Percentiles rank a stretch among this genome's conserved stretches.
These are phyloP conservation scores for Rhagonycha fulva DNA, from an alignment of 2,888 invertebrate species.

Conservation along the genomic window DNA sequence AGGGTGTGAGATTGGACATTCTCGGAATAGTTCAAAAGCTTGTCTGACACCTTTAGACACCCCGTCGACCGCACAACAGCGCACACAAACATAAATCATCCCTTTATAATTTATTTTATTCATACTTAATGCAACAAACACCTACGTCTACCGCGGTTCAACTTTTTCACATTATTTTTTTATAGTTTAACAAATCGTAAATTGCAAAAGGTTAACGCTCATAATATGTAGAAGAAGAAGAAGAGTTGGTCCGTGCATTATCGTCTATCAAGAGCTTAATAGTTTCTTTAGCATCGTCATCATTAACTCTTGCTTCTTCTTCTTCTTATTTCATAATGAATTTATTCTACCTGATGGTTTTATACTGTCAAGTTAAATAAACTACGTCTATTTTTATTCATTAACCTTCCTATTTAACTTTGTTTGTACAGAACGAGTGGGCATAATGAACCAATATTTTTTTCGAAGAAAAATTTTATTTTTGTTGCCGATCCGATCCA, in stretches of 20 bases:
- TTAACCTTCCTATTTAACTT: neutral
- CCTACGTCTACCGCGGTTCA: slow-evolving; percentile 24
- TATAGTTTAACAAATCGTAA: slow-evolving; percentile 24
- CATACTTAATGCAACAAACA: slow-evolving; percentile 30
- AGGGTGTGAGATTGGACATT: slow-evolving; percentile 33
- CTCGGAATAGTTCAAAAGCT: slow-evolving; percentile 34
- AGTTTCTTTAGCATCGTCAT: slow-evolving; percentile 23
- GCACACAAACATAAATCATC: slow-evolving; percentile 30
- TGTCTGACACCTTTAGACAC: slow-evolving; percentile 30
- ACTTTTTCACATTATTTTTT: slow-evolving; percentile 17
- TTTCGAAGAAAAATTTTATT: neutral
- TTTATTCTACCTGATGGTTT: slow-evolving; percentile 1
- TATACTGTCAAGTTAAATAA: slow-evolving; percentile 2
- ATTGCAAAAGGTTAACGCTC: slow-evolving; percentile 26
- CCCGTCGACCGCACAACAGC: slow-evolving; percentile 30
- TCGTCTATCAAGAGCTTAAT: slow-evolving; percentile 24
- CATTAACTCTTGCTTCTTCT: slow-evolving; percentile 9
- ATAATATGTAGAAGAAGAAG: slow-evolving; percentile 9
- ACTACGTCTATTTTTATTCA: slow-evolving; percentile 1
- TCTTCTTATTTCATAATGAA: neutral
- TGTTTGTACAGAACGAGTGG: neutral
- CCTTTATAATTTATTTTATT: slow-evolving; percentile 33
- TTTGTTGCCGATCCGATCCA: neutral
- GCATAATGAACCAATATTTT: neutral
- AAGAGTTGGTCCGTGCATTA: slow-evolving; percentile 10